Conservation (phyloP, 2,113 vertebrate species). For the Phainopepla nitens region DNA sequence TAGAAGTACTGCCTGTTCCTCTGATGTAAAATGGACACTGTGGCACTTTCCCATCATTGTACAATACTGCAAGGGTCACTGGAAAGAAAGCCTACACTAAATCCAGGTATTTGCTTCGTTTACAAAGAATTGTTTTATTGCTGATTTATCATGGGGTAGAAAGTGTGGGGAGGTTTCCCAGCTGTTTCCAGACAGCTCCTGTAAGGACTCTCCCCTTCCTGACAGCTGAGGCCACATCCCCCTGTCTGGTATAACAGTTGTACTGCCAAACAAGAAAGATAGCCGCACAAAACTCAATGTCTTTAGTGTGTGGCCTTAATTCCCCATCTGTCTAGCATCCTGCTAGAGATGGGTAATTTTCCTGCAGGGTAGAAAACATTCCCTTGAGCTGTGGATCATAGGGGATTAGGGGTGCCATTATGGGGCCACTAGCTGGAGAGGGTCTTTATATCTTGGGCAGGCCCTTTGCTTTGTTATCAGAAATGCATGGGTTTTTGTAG, state of each 20-base stretch:
- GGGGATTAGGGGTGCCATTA: neutral
- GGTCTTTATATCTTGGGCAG: neutral
- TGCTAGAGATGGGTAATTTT: neutral
- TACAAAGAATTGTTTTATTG: slow-evolving; percentile 9
- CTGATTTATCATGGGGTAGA: neutral
- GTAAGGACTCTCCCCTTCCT: neutral
- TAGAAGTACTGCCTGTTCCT: neutral
- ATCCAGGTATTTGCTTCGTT: neutral
- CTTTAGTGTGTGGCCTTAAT: neutral
- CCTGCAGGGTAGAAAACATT: neutral
- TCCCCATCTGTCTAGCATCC: neutral
- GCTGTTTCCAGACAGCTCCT: slow-evolving; percentile 31
- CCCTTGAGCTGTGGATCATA: neutral
- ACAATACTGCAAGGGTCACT: neutral
- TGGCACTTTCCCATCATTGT: neutral
- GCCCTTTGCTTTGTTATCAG: neutral
- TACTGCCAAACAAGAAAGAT: neutral
- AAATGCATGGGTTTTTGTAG: neutral
- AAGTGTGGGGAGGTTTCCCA: slow-evolving; percentile 22
- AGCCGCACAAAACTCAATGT: neutral
- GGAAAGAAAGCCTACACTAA: neutral
- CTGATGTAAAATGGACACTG: neutral
- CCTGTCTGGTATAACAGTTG: neutral
- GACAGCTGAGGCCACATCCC: neutral
- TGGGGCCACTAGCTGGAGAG: neutral